Base-by-base conservation (phyloP, 2,113 vertebrate genomes). In the Tretioscincus oriximinensis region DNA sequence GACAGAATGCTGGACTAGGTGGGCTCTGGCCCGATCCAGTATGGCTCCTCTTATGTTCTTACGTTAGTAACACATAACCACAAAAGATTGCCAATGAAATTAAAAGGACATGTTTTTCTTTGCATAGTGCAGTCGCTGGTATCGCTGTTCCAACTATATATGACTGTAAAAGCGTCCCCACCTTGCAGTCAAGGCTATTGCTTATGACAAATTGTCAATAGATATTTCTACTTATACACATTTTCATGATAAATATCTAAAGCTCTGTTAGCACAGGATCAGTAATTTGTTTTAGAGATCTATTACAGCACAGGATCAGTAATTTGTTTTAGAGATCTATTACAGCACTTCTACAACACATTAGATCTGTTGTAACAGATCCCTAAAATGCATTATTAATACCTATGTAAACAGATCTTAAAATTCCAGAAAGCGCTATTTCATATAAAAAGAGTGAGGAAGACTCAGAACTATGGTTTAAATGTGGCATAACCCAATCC, bases 141-240 rank as follows among this genome's bases (percentile, higher is more conserved):
- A 66, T 45, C 73, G 60, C 70, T 73, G 61, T 63, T 73, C 61
- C 45, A 66, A 51, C 73, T 81, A 81, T 51, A 26, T 70, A 65
- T 3, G 60, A 22, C 14, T 66, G 70, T 60, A 29, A 54, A 65
- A 58, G 63, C 2, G 51, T 81, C 71, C 74, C 79, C 71, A 74
- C 63, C 79, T 63, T 73, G 21, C 63, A 81, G 74, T 81, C 74
- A 74, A 74, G 41, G 29, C 29, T 63, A 81, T 73, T 41, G 24
- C 63, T 35, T 9, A 58, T 81, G 63, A 74, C 71, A 67, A 41
- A 29, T 29, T 28, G 49, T 5, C 63, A 74, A 66, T 51, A 60
- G 10, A 74, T 14, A 74, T 10, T 70, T 81, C n/a, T 18, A 11
- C 10, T 21, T 54, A 22, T 51, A 26, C 16, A 31, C 61, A 51